phyloP scores from a whole-genome alignment of 2,888 invertebrate genomes.

The Atherix ibis region DNA sequence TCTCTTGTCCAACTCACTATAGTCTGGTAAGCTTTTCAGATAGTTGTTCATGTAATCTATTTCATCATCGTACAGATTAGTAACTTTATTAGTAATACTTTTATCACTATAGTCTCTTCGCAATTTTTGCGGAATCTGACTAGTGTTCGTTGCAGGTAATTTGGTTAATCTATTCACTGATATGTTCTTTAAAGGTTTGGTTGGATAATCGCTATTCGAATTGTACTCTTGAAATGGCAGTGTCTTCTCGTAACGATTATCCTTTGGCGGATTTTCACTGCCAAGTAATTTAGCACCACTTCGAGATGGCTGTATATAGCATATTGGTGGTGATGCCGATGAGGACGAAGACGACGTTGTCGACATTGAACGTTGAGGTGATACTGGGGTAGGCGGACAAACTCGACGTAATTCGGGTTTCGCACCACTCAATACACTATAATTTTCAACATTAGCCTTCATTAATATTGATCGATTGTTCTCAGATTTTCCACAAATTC shows the following conservation, averaged over 20 bases:
- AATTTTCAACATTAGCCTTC: neutral
- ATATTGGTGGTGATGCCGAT: neutral
- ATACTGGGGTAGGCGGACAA: neutral
- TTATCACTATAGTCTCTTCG: neutral
- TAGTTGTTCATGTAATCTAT: conserved; percentile 35
- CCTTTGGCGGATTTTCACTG: neutral
- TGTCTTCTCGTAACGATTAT: too few species aligned
- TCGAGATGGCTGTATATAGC: conserved; percentile 1
- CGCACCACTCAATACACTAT: neutral
- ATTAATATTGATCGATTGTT: neutral
- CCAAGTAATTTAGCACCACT: conserved; percentile 7
- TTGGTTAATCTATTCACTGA: too few species aligned
- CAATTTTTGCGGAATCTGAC: neutral
- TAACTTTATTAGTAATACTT: neutral
- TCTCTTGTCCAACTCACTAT: conserved; percentile 30
- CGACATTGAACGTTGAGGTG: neutral
- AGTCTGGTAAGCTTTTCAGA: conserved; percentile 32
- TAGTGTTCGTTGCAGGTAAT: neutral
- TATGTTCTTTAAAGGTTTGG: too few species aligned
- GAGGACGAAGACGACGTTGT: conserved; percentile 2
- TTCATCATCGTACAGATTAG: conserved; percentile 29
- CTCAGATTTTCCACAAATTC: neutral
- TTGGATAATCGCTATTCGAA: neutral
- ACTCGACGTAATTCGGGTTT: neutral
- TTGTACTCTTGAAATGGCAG: neutral